Base-by-base conservation (phyloP, 35 echinoderm and acorn worm genomes). In the Antedon bifida region DNA sequence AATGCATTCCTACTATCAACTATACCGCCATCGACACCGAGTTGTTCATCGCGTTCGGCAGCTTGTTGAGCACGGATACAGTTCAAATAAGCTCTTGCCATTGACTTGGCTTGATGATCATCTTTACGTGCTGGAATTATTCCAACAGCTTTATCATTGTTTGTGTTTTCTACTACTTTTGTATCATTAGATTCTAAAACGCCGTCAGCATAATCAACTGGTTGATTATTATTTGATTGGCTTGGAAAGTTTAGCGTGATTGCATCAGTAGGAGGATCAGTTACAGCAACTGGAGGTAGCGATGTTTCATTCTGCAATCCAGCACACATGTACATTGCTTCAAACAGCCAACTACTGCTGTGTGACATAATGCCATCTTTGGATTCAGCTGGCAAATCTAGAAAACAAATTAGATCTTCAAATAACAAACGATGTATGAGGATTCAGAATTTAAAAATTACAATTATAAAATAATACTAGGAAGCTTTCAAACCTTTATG, bases 261-360 rank as follows among this genome's bases (percentile, higher is more conserved):
- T 16, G 89, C 93, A 64, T 96, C 89, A 8, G 4, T 89, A 86
- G 5, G 93, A 91, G 35, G 78, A 30, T 73, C 86, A 78, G 5
- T 86, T 86, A n/a, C n/a, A n/a, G 17, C 80, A 75, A 74, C 80
- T 89, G 78, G 82, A 55, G 38, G 81, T 82, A 32, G 84, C 21
- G 80, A 75, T 31, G 77, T 45, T 19, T 87, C 75, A 2, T 97
- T 86, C 42, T 90, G 90, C 10, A 92, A 83, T 77, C 90, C 95
- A 78, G 95, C 95, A 86, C 95, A 99, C 34, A 90, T 78, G 42
- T 99, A 90, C 95, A 99, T 99, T 0, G 95, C 95, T 36, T 93
- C 91, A 79, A 99, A 99, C 35, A 99, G 46, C 95, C 95, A 99
- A 35, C 95, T 99, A 76, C 88, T 99, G 36, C 91, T 93, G 26